Evolutionary conservation across 64 coral and sea anemone genomes (phyloP), one percentile per base, ranked within the genome.

Genomic region (Montipora sp.): DNA sequence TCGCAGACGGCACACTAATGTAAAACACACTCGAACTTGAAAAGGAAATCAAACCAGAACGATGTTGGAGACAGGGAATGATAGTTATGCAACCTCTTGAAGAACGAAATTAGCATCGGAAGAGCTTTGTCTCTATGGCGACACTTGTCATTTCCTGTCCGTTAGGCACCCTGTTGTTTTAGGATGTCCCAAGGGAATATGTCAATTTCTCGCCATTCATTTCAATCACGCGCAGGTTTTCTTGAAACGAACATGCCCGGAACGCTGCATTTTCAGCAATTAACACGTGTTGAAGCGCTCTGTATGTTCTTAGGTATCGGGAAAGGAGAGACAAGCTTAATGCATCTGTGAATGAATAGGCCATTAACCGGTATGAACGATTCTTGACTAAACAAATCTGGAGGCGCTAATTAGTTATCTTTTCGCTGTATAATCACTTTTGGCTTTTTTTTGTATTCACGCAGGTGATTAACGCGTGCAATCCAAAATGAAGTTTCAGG

Each of bases 41-140:
- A 18, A 72, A 70, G 16, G 47, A 65, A 70, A 50, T 71, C 1
- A 70, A 85, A 48, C 44, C 65, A 71, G 18, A 71, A 11, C 82
- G 82, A 85, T 70, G 63, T 72, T 85, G 61, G 19, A 72, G 60
- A 12, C 60, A 63, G 44, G 20, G 82, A 85, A 85, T 85, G 48
- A 20, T 71, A 85, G 47, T 85, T 49, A 83, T 66, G 43, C 65
- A 45, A 73, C 65, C 63, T 71, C 45, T 70, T 18, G 19, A 71
- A 57, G 2, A 57, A 3, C 53, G 53, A 83, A 88, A 92, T 98
- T 98, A 94, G 83, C 92, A 92, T 98, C 69, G 70, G 78, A 98
- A 98, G 94, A 72, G 83, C 53, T 91, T 63, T 88, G 83, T 98
- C 80, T 60, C 92, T 85, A 98, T 98, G 93, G 92, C 61, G 80